Base-by-base conservation (phyloP, 2,797 vertebrate species). In the Anisognathus igniventris region DNA sequence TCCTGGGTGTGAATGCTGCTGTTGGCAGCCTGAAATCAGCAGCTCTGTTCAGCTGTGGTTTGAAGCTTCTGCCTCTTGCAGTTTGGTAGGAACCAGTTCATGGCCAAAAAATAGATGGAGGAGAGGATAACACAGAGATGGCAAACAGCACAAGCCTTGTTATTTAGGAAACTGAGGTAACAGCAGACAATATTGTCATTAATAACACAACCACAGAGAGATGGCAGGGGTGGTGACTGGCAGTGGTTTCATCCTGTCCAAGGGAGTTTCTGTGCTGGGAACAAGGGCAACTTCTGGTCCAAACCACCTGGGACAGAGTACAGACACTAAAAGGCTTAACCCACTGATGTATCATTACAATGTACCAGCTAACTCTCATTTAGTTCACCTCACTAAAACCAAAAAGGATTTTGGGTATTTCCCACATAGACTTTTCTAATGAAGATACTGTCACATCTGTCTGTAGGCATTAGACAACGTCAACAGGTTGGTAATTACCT, bases 341-440 rank as follows among this genome's bases (percentile, higher is more conserved):
- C 44, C 45, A 75, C 2, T 0, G 1, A 24, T 10, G 13, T 2
- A 23, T 0, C 2, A 24, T 21, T 27, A n/a, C 24, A n/a, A 0
- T 4, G 14, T 5, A 53, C 7, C 19, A 39, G 7, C 17, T 27
- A 35, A 37, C 76, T 39, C 16, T 39, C 60, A 30, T 14, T 28
- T 10, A 25, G 7, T 6, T 31, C 28, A 68, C 39, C 45, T 77
- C 40, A 82, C 28, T 37, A 39, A 83, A 27, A 60, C 5, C 1
- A 6, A 35, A 37, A 76, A 35, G 12, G 4, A 50, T 20, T 35
- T 25, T 9, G 8, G 4, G 2, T 47, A 60, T 35, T 40, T 45
- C 53, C 33, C 22, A 30, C 13, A 9, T 0, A 51, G 22, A 7
- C 19, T 44, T 56, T 33, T 40, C 39, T 39, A 68, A 68, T 14